Percentiles rank a stretch among this genome's conserved stretches.
phyloP scores from a whole-genome alignment of 2,797 vertebrate genomes.

The Microctenopoma stevenorrisi region DNA sequence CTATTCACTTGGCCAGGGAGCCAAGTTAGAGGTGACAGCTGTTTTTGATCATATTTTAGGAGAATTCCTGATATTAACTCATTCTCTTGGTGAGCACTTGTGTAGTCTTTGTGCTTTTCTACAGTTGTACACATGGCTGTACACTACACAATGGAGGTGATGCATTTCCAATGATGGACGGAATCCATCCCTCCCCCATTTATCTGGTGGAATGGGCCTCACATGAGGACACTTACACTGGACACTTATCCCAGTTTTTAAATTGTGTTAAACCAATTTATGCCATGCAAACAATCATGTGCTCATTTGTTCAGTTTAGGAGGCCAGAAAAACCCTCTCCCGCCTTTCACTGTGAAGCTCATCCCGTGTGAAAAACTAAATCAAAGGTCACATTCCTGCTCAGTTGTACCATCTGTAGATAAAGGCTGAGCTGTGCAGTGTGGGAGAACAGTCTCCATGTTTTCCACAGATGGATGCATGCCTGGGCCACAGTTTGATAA shows the following conservation, averaged over 20 bases:
- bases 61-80: conserved; percentile 5
- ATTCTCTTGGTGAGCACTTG: conserved; percentile 3
- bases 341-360: conserved; percentile 63
- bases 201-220: conserved; percentile 73
- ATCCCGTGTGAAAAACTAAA: conserved; percentile 75
- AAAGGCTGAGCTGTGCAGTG: conserved; percentile 79
- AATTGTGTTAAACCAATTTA: conserved; percentile 76
- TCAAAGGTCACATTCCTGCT: conserved; percentile 86
- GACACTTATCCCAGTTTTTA: conserved; percentile 79
- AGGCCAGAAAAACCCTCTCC: conserved; percentile 53
- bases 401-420: conserved; percentile 86
- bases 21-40: conserved; percentile 9
- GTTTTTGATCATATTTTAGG: conserved; percentile 13
- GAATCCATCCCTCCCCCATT: conserved; percentile 49
- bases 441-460: conserved; percentile 81
- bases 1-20: conserved; percentile 29
- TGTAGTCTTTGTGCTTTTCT: conserved; percentile 1
- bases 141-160: conserved; percentile 43
- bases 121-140: conserved; percentile 21
- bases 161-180: conserved; percentile 60
- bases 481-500: conserved; percentile 84
- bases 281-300: conserved; percentile 75
- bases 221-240: conserved; percentile 78
- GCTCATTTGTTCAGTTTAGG: conserved; percentile 63
- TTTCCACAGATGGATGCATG: conserved; percentile 87